phyloP scores from a whole-genome alignment of 2,113 vertebrate genomes.

The Semnornis frantzii region DNA sequence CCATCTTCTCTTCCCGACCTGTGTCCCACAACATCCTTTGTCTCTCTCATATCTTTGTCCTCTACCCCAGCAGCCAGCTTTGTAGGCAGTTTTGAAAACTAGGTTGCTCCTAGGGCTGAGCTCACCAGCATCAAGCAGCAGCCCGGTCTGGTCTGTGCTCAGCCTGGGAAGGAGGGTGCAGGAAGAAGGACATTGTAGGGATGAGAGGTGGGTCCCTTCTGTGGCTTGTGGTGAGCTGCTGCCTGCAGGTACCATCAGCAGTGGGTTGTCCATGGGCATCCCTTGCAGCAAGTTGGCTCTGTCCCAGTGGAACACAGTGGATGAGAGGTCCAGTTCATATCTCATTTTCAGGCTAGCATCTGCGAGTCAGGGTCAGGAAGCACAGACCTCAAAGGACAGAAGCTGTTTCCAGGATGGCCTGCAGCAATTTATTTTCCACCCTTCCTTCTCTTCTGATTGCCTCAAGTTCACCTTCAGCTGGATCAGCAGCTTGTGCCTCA shows the following conservation, averaged over 20 bases:
- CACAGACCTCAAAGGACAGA: not conserved
- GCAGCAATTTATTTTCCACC: not conserved
- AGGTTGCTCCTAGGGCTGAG: not conserved
- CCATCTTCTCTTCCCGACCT: not conserved
- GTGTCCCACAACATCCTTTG: not conserved
- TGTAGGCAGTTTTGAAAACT: not conserved
- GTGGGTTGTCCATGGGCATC: not conserved
- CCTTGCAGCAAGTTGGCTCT: not conserved
- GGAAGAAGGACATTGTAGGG: not conserved
- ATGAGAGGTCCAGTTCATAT: not conserved
- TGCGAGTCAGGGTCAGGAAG: not conserved
- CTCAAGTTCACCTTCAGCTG: not conserved
- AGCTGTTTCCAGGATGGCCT: not conserved
- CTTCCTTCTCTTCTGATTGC: not conserved
- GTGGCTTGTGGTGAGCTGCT: accelerated
- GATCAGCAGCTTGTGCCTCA: not conserved
- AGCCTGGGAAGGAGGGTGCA: not conserved
- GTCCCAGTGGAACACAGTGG: accelerated
- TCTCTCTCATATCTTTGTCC: not conserved
- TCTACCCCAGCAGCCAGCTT: not conserved
- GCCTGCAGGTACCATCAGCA: not conserved
- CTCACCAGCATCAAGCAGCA: not conserved
- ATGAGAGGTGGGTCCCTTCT: not conserved
- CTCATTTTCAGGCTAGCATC: accelerated
- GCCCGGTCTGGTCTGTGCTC: not conserved